Conservation (phyloP, 2,113 vertebrate genomes). For the Melanocharis versteri region DNA sequence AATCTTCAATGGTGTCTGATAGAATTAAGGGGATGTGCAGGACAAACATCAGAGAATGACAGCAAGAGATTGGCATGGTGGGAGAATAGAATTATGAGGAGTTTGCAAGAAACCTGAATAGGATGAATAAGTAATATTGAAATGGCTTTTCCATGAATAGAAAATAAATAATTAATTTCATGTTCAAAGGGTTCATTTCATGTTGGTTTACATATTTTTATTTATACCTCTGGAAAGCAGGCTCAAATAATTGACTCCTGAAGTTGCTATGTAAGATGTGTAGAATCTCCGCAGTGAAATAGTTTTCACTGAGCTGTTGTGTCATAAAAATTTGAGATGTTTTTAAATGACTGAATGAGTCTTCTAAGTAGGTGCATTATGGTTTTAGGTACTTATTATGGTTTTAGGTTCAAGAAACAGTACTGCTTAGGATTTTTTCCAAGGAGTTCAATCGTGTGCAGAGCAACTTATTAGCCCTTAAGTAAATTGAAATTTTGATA, state of each 20-base stretch:
- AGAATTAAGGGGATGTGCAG: neutral
- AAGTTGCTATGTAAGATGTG: neutral
- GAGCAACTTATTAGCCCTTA: neutral
- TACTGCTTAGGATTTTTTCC: neutral
- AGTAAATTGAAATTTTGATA: neutral
- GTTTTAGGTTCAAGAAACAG: neutral
- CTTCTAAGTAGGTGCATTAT: neutral
- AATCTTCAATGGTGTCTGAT: neutral
- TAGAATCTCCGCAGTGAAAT: neutral
- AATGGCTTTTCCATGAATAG: neutral
- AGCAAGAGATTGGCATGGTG: neutral
- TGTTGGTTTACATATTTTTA: neutral
- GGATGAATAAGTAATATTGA: neutral
- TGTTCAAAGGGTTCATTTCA: neutral
- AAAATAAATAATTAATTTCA: neutral
- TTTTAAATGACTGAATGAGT: neutral
- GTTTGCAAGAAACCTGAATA: neutral
- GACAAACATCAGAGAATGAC: neutral
- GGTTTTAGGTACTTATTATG: neutral
- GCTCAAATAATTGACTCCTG: neutral
- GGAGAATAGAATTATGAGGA: accelerated
- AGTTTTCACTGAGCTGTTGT: neutral
- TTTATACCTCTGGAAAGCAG: neutral
- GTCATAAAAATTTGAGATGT: neutral
- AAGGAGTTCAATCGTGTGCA: neutral